A percentile compares a stretch with the other conserved stretches of the same genome.
Conservation (phyloP, 92 coral and sea anemone genomes). For the Bergia puertoricense region DNA sequence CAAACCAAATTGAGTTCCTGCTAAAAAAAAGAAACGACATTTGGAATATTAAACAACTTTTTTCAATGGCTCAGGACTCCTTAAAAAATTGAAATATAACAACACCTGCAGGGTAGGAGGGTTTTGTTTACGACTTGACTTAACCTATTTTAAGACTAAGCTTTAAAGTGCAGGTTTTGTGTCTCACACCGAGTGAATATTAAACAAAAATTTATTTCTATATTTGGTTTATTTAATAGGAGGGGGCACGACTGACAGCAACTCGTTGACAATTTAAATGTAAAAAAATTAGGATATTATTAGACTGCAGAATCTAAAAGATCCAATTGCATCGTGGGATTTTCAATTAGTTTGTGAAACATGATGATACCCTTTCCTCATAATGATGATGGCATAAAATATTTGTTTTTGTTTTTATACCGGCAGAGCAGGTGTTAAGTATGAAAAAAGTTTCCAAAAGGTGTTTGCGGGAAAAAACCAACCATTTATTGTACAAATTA, state of each 20-base stretch:
- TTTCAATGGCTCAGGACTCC: no score
- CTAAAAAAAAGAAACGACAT: neutral
- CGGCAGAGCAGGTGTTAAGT: no score
- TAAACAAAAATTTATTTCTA: neutral
- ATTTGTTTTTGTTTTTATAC: no score
- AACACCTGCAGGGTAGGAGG: neutral
- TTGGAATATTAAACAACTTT: no score
- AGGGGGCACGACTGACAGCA: neutral
- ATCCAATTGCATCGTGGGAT: neutral
- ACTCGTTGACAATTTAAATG: neutral
- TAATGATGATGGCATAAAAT: no score
- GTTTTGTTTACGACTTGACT: neutral
- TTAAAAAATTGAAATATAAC: neutral
- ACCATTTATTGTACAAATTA: no score
- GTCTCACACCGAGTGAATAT: neutral
- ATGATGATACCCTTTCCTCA: neutral
- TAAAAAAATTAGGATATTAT: no score
- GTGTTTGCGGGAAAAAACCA: no score
- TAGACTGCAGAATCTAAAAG: neutral
- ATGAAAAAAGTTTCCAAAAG: no score
- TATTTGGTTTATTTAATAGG: no score
- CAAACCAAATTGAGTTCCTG: neutral
- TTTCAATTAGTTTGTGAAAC: no score
- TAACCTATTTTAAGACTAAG: no score
- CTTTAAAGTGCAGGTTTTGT: neutral